A percentile compares a stretch with the other conserved stretches of the same genome.
Conservation (phyloP, 2,888 invertebrate genomes). For the Ochlodes sylvanus region DNA sequence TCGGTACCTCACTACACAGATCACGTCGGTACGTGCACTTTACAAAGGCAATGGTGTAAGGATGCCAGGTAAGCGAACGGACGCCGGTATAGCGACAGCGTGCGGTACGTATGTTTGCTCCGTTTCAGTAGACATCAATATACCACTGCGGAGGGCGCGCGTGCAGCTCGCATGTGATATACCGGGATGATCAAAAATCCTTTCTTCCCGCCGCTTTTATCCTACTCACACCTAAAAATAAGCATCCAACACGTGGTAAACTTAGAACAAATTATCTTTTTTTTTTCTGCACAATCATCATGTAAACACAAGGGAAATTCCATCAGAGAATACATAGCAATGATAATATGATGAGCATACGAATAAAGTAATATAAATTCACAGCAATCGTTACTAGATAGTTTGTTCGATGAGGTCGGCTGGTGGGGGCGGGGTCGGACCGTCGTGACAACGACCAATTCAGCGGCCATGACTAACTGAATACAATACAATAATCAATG, state of each 20-base stretch:
- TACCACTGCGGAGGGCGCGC: slow-evolving; percentile 65
- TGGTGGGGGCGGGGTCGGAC: slow-evolving; percentile 52
- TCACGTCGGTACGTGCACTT: not conserved
- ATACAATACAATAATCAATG: not conserved
- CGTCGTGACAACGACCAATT: slow-evolving; percentile 69
- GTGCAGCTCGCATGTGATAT: slow-evolving; percentile 63
- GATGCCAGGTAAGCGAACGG: not conserved
- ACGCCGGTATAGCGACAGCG: slow-evolving; percentile 7
- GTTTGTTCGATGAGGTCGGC: slow-evolving; percentile 75
- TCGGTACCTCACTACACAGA: too few relatives aligned
- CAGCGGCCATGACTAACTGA: slow-evolving; percentile 49
- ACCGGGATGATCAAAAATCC: slow-evolving; percentile 89
- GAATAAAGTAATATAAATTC: slow-evolving; percentile 20
- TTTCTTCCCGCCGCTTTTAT: slow-evolving; percentile 78
- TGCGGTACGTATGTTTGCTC: slow-evolving; percentile 73
- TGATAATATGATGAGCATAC: slow-evolving; percentile 45
- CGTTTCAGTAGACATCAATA: slow-evolving; percentile 78
- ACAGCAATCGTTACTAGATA: slow-evolving; percentile 60
- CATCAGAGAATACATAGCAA: slow-evolving; percentile 48
- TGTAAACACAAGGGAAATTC: slow-evolving; percentile 15
- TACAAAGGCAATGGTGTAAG: not conserved
- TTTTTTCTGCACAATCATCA: slow-evolving; percentile 39
- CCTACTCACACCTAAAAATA: slow-evolving; percentile 83
- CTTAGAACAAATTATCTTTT: slow-evolving; percentile 84
- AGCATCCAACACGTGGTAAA: slow-evolving; percentile 78